Evolutionary conservation across 2,888 invertebrate species (phyloP).

Genomic region (Hydrotaea diabolus): DNA sequence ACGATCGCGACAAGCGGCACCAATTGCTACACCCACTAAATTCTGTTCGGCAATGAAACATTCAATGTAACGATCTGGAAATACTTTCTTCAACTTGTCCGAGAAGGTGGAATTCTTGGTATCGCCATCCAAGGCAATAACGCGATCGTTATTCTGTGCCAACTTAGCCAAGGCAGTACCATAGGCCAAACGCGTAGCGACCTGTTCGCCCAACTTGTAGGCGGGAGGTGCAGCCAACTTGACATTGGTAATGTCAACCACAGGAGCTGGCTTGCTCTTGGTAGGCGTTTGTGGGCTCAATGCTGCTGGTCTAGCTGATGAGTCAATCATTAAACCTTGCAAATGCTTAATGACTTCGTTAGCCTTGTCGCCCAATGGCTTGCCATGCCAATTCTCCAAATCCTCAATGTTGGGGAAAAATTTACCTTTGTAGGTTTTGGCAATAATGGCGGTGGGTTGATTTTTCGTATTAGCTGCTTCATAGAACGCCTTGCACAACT

Average conservation of each 20-base stretch:
- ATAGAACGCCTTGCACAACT: conserved; percentile 93
- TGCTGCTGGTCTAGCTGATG: conserved; percentile 68
- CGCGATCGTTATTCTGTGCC: conserved; percentile 87
- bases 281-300: conserved; percentile 86
- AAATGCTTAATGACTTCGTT: conserved; percentile 86
- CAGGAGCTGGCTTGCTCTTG: conserved; percentile 86
- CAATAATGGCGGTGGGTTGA: conserved; percentile 95
- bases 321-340: conserved; percentile 81
- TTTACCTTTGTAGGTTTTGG: conserved; percentile 97
- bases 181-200: conserved; percentile 96
- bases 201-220: conserved; percentile 88
- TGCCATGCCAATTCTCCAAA: conserved; percentile 98
- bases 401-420: conserved; percentile 95
- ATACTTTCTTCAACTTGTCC: conserved; percentile 91
- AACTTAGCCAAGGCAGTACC: conserved; percentile 96
- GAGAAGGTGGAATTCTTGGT: conserved; percentile 99
- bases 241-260: conserved; percentile 87
- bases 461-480: conserved; percentile 88
- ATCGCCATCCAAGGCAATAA: conserved; percentile 97
- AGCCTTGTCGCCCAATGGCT: conserved; percentile 93
- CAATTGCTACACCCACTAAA: conserved; percentile 96
- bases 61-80: conserved; percentile 91
- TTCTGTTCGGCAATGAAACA: conserved; percentile 99
- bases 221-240: conserved; percentile 89
- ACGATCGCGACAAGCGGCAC: conserved; percentile 95